Conservation (phyloP, 2,113 vertebrate species). For the Scomber colias region DNA sequence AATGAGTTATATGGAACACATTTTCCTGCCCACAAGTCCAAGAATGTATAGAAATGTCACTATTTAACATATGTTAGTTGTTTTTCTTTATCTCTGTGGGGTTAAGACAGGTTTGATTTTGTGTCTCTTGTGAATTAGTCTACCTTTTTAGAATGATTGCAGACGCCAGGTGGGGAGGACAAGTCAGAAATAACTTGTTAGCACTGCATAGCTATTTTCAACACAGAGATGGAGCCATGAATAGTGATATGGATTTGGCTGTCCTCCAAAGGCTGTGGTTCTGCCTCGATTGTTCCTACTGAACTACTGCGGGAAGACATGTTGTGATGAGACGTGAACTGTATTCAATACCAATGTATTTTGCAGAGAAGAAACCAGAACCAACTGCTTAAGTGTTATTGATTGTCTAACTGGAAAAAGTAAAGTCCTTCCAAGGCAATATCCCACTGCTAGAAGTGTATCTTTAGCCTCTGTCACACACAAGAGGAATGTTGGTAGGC, state of each 20-base stretch:
- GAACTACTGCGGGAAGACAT: not conserved
- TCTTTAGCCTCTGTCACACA: slow-evolving; percentile 64
- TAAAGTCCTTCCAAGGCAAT: slow-evolving; percentile 33
- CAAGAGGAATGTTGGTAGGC: slow-evolving; percentile 54
- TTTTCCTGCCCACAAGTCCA: too few relatives aligned
- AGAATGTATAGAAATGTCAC: too few relatives aligned
- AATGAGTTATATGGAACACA: too few relatives aligned
- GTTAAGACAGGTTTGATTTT: not conserved
- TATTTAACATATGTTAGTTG: not conserved
- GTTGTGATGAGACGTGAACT: not conserved
- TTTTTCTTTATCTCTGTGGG: not conserved
- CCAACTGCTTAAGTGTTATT: slow-evolving; percentile 44
- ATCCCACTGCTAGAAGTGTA: slow-evolving; percentile 37
- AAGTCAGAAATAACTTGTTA: slow-evolving; percentile 68
- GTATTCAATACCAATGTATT: not conserved
- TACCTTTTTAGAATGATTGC: slow-evolving; percentile 47
- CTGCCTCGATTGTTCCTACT: slow-evolving; percentile 44
- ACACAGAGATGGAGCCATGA: slow-evolving; percentile 45
- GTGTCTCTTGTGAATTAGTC: slow-evolving; percentile 16
- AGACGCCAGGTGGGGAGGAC: slow-evolving; percentile 44
- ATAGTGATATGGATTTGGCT: slow-evolving; percentile 35
- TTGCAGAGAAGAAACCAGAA: slow-evolving; percentile 31
- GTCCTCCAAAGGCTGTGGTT: slow-evolving; percentile 21
- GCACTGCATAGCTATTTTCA: slow-evolving; percentile 67
- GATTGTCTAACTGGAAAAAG: slow-evolving; percentile 54